phyloP scores from a whole-genome alignment of 1,140 invertebrate species.

The Gonatopus flavifemur region DNA sequence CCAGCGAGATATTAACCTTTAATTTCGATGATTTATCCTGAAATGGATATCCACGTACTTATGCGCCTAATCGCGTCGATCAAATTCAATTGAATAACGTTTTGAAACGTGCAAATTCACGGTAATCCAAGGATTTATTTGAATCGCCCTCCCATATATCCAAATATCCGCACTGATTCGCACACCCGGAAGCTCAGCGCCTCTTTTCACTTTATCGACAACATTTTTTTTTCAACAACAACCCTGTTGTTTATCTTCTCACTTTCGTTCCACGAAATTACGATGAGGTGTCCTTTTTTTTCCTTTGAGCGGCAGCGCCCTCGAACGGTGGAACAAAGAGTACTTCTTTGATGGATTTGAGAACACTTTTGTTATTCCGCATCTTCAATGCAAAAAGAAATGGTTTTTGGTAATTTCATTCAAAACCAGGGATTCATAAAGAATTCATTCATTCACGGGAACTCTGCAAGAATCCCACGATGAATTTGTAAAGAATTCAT shows the following conservation, averaged over 20 bases:
- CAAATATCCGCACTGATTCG: too few relatives aligned
- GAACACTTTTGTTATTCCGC: too few relatives aligned
- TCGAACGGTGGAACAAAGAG: too few relatives aligned
- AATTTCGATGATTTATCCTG: not conserved
- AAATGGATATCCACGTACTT: not conserved
- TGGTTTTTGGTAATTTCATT: too few relatives aligned
- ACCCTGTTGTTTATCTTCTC: too few relatives aligned
- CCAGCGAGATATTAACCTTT: not conserved
- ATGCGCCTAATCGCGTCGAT: not conserved
- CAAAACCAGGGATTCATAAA: too few relatives aligned
- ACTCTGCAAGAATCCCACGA: too few relatives aligned
- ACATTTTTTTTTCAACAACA: too few relatives aligned
- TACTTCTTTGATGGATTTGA: too few relatives aligned
- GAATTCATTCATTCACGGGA: too few relatives aligned
- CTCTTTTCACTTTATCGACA: constrained; percentile 15
- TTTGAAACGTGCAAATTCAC: constrained; percentile 16
- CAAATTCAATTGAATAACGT: not conserved
- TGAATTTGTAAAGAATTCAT: too few relatives aligned
- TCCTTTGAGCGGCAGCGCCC: constrained; percentile 22
- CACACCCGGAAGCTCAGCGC: constrained; percentile 20
- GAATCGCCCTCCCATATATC: constrained; percentile 29
- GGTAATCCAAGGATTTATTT: constrained; percentile 9
- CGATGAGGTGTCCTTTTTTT: constrained; percentile 31
- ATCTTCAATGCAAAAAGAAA: too few relatives aligned
- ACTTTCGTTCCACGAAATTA: constrained; percentile 31